Evolutionary conservation across 2,888 invertebrate genomes (phyloP).

Genomic region (Synanthedon myopaeformis): DNA sequence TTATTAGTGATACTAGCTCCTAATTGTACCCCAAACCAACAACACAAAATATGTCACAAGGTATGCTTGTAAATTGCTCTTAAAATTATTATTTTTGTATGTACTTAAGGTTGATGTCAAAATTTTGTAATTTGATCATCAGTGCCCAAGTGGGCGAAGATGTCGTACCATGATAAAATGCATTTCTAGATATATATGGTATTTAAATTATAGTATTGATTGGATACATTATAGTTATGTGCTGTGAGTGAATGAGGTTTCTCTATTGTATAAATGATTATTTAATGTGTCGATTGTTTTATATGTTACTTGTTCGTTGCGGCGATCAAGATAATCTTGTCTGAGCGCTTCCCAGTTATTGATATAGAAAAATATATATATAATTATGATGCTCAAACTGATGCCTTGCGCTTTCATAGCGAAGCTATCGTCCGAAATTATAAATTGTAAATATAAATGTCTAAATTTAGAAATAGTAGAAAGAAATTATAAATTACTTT

Average conservation of each 20-base stretch:
- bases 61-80: constrained; percentile 47
- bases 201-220: constrained; percentile 60
- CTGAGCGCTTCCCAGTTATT: constrained; percentile 42
- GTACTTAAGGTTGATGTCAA: constrained; percentile 52
- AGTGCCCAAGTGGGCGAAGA: constrained; percentile 25
- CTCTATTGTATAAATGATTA: constrained; percentile 60
- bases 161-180: constrained; percentile 68
- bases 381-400: constrained; percentile 58
- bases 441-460: constrained; percentile 49
- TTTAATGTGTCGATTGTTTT: constrained; percentile 62
- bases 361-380: constrained; percentile 24
- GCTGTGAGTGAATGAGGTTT: constrained; percentile 62
- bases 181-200: constrained; percentile 67
- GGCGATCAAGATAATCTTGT: constrained; percentile 32
- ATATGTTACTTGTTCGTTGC: constrained; percentile 25
- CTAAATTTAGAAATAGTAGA: constrained; percentile 58
- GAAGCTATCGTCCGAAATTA: constrained; percentile 50
- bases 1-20: constrained; percentile 68
- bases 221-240: constrained; percentile 39
- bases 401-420: constrained; percentile 61
- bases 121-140: constrained; percentile 42
- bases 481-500: constrained; percentile 50
- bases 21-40: constrained; percentile 59
- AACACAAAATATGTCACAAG: constrained; percentile 67
- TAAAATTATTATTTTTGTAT: constrained; percentile 64